A percentile compares a stretch with the other conserved stretches of the same genome.
phyloP scores from a whole-genome alignment of 2,113 vertebrate genomes.

The Todiramphus saurophagus region DNA sequence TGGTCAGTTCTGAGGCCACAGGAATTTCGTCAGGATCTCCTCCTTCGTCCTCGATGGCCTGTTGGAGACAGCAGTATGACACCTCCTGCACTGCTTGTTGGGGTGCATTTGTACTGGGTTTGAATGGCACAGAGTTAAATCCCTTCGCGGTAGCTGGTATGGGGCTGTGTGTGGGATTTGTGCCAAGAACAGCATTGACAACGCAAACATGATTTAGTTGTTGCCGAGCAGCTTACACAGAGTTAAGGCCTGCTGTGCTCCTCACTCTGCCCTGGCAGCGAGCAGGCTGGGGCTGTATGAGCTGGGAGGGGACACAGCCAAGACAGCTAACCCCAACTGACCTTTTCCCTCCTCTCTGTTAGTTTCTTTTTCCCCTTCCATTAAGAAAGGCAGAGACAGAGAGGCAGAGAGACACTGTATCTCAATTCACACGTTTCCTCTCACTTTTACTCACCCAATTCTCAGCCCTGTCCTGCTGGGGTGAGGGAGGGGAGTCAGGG shows the following conservation, averaged over 20 bases:
- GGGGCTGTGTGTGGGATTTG: not conserved
- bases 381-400: too few species aligned
- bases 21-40: constrained; percentile 93
- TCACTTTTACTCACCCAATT: not conserved
- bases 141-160: not conserved
- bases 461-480: not conserved
- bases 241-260: not conserved
- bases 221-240: not conserved
- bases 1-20: constrained; percentile 77
- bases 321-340: not conserved
- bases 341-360: not conserved
- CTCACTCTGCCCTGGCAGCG: fast-evolving
- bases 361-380: fast-evolving
- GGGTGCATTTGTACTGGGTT: not conserved
- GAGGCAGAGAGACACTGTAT: not conserved
- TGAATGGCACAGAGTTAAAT: not conserved
- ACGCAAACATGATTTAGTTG: not conserved
- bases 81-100: not conserved
- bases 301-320: not conserved
- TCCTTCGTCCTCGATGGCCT: constrained; percentile 97
- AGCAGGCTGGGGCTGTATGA: not conserved
- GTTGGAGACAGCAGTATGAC: not conserved
- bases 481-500: fast-evolving
- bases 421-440: not conserved
- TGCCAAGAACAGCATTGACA: not conserved